Percentiles rank a stretch among this genome's conserved stretches.
phyloP scores from a whole-genome alignment of 1,140 invertebrate genomes.

The Drosophila repleta region DNA sequence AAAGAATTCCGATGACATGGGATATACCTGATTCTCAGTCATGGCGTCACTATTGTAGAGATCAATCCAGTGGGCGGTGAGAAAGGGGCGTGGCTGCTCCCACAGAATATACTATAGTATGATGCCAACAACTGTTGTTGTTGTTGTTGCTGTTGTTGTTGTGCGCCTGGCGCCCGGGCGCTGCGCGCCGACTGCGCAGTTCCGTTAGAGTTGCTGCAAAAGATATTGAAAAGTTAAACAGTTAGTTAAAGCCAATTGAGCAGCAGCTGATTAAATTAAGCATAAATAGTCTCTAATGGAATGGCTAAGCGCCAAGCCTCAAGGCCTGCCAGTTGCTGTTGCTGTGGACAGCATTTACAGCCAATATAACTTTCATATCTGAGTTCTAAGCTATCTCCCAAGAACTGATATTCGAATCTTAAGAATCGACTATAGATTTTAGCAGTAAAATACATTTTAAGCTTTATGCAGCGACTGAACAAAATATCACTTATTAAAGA shows the following conservation, averaged over 20 bases:
- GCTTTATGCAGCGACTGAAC: too few species aligned
- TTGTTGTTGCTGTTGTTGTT: neutral
- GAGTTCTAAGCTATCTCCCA: neutral
- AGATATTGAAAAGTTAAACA: constrained; percentile 12
- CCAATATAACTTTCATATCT: neutral
- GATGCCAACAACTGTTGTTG: neutral
- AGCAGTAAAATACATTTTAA: too few species aligned
- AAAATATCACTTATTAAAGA: too few species aligned
- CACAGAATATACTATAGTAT: neutral
- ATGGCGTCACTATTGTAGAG: constrained; percentile 40
- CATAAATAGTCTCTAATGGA: constrained; percentile 13
- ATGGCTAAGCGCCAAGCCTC: constrained; percentile 5
- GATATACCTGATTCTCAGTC: constrained; percentile 82
- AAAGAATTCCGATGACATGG: constrained; percentile 83
- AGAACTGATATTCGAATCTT: too few species aligned
- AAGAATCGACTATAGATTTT: too few species aligned
- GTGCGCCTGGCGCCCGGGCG: constrained; percentile 59
- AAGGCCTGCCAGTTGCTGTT: constrained; percentile 11
- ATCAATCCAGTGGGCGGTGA: neutral
- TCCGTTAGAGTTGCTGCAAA: constrained; percentile 56
- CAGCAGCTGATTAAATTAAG: constrained; percentile 3
- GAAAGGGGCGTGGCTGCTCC: neutral
- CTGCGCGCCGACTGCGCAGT: constrained; percentile 44
- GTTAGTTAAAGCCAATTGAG: neutral
- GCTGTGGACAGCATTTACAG: constrained; percentile 2